Percentiles rank a stretch among this genome's conserved stretches.
Evolutionary conservation across 1,140 invertebrate genomes (phyloP).

Genomic region (Aphelenchoides fujianensis): DNA sequence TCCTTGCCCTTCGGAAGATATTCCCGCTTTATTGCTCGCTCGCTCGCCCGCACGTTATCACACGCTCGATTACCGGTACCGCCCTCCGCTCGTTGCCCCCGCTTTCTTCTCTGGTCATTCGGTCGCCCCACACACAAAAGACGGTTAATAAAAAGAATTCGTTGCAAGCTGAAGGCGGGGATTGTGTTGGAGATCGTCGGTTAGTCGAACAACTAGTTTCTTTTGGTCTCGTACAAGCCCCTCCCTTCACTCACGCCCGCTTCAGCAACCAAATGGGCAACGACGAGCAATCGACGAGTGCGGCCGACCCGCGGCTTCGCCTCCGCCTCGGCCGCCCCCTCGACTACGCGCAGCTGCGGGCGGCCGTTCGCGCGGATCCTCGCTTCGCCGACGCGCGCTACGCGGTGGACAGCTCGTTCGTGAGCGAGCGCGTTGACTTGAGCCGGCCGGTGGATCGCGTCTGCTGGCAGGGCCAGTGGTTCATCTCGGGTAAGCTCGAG

Average conservation of each 20-base stretch:
- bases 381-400: neutral
- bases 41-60: no score
- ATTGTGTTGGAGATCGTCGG: neutral
- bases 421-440: neutral
- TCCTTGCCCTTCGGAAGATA: no score
- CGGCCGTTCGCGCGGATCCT: neutral
- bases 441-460: neutral
- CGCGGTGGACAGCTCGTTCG: neutral
- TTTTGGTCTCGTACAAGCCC: neutral
- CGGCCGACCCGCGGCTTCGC: neutral
- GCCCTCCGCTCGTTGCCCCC: no score
- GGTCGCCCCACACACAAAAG: no score
- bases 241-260: no score
- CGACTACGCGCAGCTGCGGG: neutral
- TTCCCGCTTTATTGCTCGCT: no score
- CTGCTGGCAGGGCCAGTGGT: neutral
- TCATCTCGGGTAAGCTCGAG: no score
- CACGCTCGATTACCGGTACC: no score
- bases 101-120: no score
- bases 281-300: no score
- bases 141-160: neutral
- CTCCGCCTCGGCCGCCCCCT: neutral
- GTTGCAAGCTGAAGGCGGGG: neutral
- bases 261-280: neutral
- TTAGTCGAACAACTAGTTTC: neutral